Percentiles rank a stretch among this genome's conserved stretches.
phyloP scores from a whole-genome alignment of 2,797 vertebrate species.

The Gambusia yucatana region DNA sequence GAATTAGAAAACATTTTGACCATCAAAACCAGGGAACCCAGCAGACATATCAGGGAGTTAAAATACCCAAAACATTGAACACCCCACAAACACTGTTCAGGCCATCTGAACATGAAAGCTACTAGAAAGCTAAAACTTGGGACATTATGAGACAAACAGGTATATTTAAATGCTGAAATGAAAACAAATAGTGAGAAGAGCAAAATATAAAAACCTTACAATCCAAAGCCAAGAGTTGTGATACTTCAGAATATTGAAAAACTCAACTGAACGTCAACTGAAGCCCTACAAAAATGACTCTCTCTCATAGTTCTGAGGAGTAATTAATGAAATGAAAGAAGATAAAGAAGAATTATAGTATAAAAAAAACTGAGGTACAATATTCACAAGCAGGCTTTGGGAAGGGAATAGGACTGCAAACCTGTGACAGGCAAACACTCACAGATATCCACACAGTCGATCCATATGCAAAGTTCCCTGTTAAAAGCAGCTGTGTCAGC shows the following conservation, averaged over 20 bases:
- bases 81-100: not conserved
- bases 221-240: not conserved
- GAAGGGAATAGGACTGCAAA: conserved; percentile 27
- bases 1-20: not conserved
- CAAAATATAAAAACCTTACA: not conserved
- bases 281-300: conserved; percentile 43
- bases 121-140: not conserved
- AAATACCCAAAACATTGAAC: not conserved
- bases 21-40: not conserved
- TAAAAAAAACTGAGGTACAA: conserved; percentile 46
- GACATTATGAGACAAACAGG: not conserved
- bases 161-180: not conserved
- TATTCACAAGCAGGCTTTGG: conserved; percentile 17
- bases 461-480: conserved; percentile 74
- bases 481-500: conserved; percentile 74
- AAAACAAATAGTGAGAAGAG: not conserved
- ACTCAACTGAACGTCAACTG: conserved; percentile 35
- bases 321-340: conserved; percentile 41
- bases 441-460: conserved; percentile 46
- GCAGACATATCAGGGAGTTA: not conserved
- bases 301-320: conserved; percentile 27
- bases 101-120: not conserved
- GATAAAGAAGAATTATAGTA: conserved; percentile 20
- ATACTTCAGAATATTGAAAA: conserved; percentile 30
- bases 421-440: conserved; percentile 32